Percentiles rank a stretch among this genome's conserved stretches.
Evolutionary conservation across 2,888 invertebrate species (phyloP).

Genomic region (Sylvicola cinctus): DNA sequence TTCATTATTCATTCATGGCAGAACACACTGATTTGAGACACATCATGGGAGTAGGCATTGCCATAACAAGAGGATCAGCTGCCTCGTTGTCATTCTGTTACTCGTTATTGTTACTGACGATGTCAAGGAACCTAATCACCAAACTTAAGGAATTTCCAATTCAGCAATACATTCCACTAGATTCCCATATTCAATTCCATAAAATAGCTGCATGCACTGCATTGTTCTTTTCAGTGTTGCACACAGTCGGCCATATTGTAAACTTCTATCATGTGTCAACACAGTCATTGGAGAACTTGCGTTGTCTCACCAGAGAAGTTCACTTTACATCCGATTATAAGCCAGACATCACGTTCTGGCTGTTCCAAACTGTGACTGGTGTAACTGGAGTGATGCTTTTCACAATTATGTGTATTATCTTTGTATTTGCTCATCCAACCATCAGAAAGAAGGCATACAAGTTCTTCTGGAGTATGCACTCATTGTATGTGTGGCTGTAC

Average conservation of each 20-base stretch:
- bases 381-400: conserved; percentile 73
- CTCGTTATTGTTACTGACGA: conserved; percentile 71
- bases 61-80: conserved; percentile 84
- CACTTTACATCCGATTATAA: conserved; percentile 86
- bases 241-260: conserved; percentile 86
- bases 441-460: conserved; percentile 85
- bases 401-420: conserved; percentile 82
- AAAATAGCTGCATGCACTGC: conserved; percentile 93
- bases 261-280: conserved; percentile 96
- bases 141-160: conserved; percentile 85
- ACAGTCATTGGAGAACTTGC: conserved; percentile 78
- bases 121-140: conserved; percentile 81
- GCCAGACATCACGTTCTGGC: conserved; percentile 87
- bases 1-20: conserved; percentile 90
- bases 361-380: conserved; percentile 86
- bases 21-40: conserved; percentile 88
- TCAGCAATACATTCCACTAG: conserved; percentile 83
- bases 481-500: conserved; percentile 70
- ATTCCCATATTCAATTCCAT: conserved; percentile 92
- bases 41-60: conserved; percentile 94
- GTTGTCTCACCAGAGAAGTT: conserved; percentile 82
- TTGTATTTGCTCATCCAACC: conserved; percentile 88
- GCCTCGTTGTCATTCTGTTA: conserved; percentile 90
- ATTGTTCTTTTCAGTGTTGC: conserved; percentile 76
- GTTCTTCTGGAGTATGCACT: conserved; percentile 89